These are phyloP conservation scores for Amphipyra tragopoginis DNA, from an alignment of 2,888 invertebrate species.

Conservation along the genomic window DNA sequence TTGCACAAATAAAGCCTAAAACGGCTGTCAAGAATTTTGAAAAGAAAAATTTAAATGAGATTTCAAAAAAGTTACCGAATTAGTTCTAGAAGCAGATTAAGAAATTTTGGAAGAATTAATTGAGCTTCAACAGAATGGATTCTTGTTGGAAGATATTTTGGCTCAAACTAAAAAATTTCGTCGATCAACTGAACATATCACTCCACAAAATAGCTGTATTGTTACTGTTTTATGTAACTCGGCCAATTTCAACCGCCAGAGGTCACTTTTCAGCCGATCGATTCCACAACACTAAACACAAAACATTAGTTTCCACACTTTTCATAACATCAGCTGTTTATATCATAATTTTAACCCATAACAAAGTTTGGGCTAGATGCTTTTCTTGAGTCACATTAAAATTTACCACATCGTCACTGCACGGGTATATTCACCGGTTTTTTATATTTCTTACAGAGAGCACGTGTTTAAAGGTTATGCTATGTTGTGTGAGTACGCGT, in stretches of 20 bases:
- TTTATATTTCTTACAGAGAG: constrained; percentile 59
- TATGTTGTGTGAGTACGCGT: constrained; percentile 71
- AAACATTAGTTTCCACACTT: constrained; percentile 61
- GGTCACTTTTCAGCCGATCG: constrained; percentile 78
- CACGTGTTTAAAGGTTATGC: constrained; percentile 77
- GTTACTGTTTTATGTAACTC: constrained; percentile 64
- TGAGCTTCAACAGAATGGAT: constrained; percentile 57
- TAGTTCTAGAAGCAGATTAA: constrained; percentile 19
- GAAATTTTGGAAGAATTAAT: constrained; percentile 52
- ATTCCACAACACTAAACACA: constrained; percentile 67
- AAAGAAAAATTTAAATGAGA: constrained; percentile 5
- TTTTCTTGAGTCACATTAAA: constrained; percentile 49
- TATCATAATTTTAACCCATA: constrained; percentile 52
- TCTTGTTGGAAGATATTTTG: constrained; percentile 69
- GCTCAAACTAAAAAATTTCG: constrained; percentile 46
- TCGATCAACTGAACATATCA: constrained; percentile 55
- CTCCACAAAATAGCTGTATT: constrained; percentile 60
- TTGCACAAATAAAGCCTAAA: constrained; percentile 59
- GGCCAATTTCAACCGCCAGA: constrained; percentile 70
- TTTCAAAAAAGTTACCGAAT: constrained; percentile 13
- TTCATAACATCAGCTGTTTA: constrained; percentile 63
- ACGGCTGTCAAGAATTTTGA: constrained; percentile 29
- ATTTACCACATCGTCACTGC: constrained; percentile 59
- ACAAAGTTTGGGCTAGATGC: constrained; percentile 45
- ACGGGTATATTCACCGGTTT: constrained; percentile 37